A percentile compares a stretch with the other conserved stretches of the same genome.
phyloP scores from a whole-genome alignment of 2,113 vertebrate genomes.

The Callocephalon fimbriatum region DNA sequence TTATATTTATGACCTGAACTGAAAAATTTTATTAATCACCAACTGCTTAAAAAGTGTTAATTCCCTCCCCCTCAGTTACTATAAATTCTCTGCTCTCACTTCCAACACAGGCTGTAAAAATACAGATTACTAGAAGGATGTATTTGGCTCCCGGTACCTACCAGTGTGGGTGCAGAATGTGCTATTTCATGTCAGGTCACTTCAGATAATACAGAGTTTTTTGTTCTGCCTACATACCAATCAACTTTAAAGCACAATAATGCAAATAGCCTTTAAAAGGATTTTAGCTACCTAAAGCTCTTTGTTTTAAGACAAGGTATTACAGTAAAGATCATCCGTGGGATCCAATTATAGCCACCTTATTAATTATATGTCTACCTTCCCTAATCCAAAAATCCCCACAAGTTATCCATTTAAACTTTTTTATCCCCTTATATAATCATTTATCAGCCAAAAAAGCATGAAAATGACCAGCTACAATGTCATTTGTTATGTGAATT shows the following conservation, averaged over 20 bases:
- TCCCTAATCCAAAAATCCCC: slow-evolving; percentile 34
- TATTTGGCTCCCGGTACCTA: neutral
- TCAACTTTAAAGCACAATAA: neutral
- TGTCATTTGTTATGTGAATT: neutral
- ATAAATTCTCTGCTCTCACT: neutral
- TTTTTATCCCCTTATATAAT: neutral
- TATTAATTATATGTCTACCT: slow-evolving; percentile 16
- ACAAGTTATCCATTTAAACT: neutral
- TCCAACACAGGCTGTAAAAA: slow-evolving; percentile 22
- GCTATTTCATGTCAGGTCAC: neutral
- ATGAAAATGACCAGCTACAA: neutral
- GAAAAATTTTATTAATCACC: slow-evolving; percentile 39
- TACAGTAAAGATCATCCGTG: neutral
- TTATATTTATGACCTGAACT: slow-evolving; percentile 24
- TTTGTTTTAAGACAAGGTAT: slow-evolving; percentile 39
- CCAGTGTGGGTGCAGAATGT: neutral
- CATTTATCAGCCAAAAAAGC: neutral
- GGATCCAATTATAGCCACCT: slow-evolving; percentile 17
- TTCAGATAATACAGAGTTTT: slow-evolving; percentile 11
- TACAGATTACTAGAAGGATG: neutral
- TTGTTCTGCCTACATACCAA: neutral
- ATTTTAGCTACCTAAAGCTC: slow-evolving; percentile 37
- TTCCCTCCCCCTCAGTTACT: slow-evolving; percentile 19
- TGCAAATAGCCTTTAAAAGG: neutral
- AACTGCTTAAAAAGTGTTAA: slow-evolving; percentile 15